These are phyloP conservation scores for Harpalus rubripes DNA, from an alignment of 2,888 invertebrate species.

Conservation along the genomic window DNA sequence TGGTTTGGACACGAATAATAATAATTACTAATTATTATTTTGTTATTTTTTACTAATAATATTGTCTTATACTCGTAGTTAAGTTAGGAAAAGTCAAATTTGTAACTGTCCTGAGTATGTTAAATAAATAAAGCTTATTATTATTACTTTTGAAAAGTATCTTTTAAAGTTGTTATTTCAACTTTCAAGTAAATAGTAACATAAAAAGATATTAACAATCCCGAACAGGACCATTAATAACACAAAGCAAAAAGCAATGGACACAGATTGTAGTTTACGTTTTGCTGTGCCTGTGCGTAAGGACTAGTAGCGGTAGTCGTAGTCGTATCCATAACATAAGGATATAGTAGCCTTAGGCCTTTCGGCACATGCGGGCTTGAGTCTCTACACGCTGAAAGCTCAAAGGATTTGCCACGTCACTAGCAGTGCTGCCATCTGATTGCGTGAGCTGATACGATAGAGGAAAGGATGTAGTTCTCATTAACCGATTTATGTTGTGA, in stretches of 20 bases:
- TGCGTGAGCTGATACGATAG: constrained; percentile 52
- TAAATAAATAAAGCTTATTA: no score
- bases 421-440: constrained; percentile 59
- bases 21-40: no score
- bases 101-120: no score
- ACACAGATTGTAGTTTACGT: neutral
- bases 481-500: constrained; percentile 56
- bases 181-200: no score
- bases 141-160: no score
- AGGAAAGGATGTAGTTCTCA: constrained; percentile 59
- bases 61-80: no score
- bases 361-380: constrained; percentile 49
- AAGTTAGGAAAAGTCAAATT: no score
- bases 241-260: neutral
- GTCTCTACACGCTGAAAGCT: constrained; percentile 41
- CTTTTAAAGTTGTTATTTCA: no score
- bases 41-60: no score
- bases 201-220: neutral
- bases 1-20: no score
- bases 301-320: neutral
- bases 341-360: constrained; percentile 39
- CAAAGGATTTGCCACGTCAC: constrained; percentile 64
- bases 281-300: constrained; percentile 23
- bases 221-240: neutral
- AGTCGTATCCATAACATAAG: constrained; percentile 8